A percentile compares a stretch with the other conserved stretches of the same genome.
phyloP scores from a whole-genome alignment of 2,888 invertebrate genomes.

The Hypsopygia costalis region DNA sequence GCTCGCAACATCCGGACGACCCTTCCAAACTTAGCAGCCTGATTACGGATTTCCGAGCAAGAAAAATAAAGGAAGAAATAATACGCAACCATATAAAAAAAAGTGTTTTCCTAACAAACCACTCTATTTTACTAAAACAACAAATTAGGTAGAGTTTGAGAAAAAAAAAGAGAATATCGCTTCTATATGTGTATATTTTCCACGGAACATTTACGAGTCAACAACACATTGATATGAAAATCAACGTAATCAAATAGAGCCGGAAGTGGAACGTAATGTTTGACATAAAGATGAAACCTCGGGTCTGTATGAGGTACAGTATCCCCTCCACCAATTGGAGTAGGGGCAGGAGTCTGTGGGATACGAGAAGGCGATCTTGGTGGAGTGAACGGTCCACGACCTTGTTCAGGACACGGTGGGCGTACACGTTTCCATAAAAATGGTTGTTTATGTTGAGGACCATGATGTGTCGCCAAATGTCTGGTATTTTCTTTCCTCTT shows the following conservation, averaged over 20 bases:
- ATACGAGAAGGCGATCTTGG: conserved; percentile 16
- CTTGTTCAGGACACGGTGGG: conserved; percentile 29
- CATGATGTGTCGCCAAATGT: conserved; percentile 49
- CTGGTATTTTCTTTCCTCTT: conserved; percentile 34
- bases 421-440: conserved; percentile 62
- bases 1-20: conserved; percentile 77
- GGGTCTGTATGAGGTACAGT: conserved; percentile 44
- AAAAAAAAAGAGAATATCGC: conserved; percentile 16
- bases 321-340: conserved; percentile 32
- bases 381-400: conserved; percentile 54
- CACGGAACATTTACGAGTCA: conserved; percentile 51
- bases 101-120: conserved; percentile 51
- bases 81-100: conserved; percentile 47
- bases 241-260: conserved; percentile 64
- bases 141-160: conserved; percentile 26
- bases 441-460: conserved; percentile 54
- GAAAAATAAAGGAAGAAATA: conserved; percentile 66
- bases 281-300: conserved; percentile 61
- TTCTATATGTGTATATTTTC: conserved; percentile 41
- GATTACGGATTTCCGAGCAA: conserved; percentile 79
- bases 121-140: conserved; percentile 34
- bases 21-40: conserved; percentile 78
- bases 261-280: conserved; percentile 63
- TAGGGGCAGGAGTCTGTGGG: conserved; percentile 40
- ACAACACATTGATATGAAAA: conserved; percentile 58